Percentiles rank a stretch among this genome's conserved stretches.
These are phyloP conservation scores for Neomorphus geoffroyi DNA, from an alignment of 2,797 vertebrate species.

Conservation along the genomic window DNA sequence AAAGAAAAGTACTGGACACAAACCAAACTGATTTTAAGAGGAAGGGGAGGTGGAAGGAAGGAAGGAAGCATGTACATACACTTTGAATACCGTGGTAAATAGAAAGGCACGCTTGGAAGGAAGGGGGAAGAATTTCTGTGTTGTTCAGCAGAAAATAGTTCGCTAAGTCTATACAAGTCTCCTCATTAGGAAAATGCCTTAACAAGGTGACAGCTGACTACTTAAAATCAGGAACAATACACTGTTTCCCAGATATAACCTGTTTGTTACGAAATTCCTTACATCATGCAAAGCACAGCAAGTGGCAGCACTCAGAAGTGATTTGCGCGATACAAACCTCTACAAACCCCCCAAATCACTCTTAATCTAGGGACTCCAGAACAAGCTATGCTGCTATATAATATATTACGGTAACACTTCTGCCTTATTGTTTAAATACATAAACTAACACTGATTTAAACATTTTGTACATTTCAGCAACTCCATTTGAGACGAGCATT, in stretches of 20 bases:
- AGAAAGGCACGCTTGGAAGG: background rate
- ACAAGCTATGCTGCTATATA: background rate
- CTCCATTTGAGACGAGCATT: background rate
- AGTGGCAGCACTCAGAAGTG: background rate
- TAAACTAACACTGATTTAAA: background rate
- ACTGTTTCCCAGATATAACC: background rate
- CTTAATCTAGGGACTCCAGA: background rate
- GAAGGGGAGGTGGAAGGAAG: background rate
- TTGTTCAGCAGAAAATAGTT: background rate
- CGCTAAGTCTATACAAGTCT: background rate
- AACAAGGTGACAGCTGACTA: background rate
- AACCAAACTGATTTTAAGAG: background rate
- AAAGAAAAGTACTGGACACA: background rate
- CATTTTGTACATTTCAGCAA: background rate
- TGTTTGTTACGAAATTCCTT: background rate
- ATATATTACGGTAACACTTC: background rate
- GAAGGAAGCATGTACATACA: accelerated
- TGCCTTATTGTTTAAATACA: accelerated
- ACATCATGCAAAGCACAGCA: accelerated
- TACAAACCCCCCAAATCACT: background rate
- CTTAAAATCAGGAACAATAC: background rate
- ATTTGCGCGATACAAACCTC: accelerated
- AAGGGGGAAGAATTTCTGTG: background rate
- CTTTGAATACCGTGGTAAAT: background rate
- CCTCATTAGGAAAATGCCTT: background rate